Base-by-base conservation (phyloP, 2,797 vertebrate genomes). In the Heterohyrax brucei region DNA sequence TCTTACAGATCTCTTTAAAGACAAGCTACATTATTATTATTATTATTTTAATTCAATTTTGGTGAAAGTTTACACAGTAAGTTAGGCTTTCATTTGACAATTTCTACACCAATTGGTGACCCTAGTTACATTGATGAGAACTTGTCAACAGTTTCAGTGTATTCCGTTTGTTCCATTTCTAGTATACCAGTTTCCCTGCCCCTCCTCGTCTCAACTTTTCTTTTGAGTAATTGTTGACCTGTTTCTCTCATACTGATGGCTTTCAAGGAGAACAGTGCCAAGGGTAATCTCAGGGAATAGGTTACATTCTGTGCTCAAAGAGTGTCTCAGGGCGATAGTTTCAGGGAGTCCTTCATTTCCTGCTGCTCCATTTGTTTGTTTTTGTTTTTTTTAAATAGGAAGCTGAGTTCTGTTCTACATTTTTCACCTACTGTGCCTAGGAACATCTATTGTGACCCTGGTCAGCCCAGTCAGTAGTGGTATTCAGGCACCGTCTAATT, bases 1-100 rank as follows among this genome's bases (percentile, higher is more conserved):
- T 95, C 85, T 87, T 61, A 89, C 75, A 93, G 26, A 44, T 83
- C 1, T 75, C 21, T 94, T 93, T 80, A 95, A 93, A 68, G 21
- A 86, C 16, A 48, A 1, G 64, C 68, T 84, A 64, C 6, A 66
- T 93, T 56, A 3, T 10, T 56, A 12, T 56, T 14, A 39, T 73
- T 22, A 21, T 72, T 4, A 26, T 10, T 66, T 66, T 66, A 2
- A 66, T 66, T 33, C n/a, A 33, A 28, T 72, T 44, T 73, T 21
- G 33, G 33, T 73, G 70, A 44, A 44, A 39, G 10, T 72, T 28
- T 39, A 72, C 30, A 70, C 12, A 64, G 24, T 3, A 72, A 33
- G 30, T 18, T 73, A 39, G 33, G 70, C 14, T 73, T 8, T 18
- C 18, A 44, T 39, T 44, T 73, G 7, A 39, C 19, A 21, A 73